These are phyloP conservation scores for Eupithecia abbreviata DNA, from an alignment of 2,888 invertebrate species.

Conservation along the genomic window DNA sequence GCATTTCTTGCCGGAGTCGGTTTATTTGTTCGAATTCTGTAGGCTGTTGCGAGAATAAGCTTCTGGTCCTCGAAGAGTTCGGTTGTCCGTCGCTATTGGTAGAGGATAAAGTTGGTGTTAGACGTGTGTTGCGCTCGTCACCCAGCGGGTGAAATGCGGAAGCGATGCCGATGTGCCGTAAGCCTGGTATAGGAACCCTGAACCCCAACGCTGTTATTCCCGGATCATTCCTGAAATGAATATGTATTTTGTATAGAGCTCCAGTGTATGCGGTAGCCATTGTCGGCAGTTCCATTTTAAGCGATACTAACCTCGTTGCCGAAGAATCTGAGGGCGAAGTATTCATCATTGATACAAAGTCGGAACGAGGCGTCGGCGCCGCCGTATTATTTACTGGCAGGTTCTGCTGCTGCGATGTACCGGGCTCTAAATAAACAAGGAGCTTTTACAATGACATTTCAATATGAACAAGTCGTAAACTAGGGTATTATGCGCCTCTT, in stretches of 20 bases:
- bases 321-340: neutral
- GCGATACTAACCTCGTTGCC: constrained; percentile 1
- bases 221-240: neutral
- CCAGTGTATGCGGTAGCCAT: neutral
- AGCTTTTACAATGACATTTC: neutral
- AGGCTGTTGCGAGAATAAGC: constrained; percentile 37
- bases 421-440: constrained; percentile 39
- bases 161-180: constrained; percentile 63
- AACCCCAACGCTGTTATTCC: neutral
- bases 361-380: constrained; percentile 3
- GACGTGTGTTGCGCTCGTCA: constrained; percentile 65
- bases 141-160: constrained; percentile 75
- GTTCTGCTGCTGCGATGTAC: constrained; percentile 59
- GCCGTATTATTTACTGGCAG: constrained; percentile 52
- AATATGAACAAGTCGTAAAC: neutral
- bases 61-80: constrained; percentile 66
- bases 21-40: neutral
- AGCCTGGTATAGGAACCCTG: constrained; percentile 38
- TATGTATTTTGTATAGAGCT: neutral
- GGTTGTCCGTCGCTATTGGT: constrained; percentile 49
- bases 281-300: neutral
- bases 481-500: neutral
- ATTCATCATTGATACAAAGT: constrained; percentile 36
- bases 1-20: neutral
- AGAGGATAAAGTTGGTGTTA: constrained; percentile 75